Evolutionary conservation across 2,888 invertebrate genomes (phyloP).

Genomic region (Thera britannica): DNA sequence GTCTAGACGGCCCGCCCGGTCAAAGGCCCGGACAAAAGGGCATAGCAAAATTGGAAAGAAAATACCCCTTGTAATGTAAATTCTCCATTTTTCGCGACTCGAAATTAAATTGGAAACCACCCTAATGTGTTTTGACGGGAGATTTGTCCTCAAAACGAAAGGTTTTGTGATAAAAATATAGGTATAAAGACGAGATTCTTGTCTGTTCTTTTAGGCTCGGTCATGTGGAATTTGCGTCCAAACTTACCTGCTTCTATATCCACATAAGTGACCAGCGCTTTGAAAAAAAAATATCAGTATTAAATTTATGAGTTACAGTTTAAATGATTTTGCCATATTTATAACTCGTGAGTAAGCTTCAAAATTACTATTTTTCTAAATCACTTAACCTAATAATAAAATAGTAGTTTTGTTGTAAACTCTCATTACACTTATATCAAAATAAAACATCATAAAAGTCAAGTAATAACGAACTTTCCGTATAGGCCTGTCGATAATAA

Average conservation of each 20-base stretch:
- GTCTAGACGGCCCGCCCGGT: constrained; percentile 78
- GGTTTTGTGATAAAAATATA: constrained; percentile 2
- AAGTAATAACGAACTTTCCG: constrained; percentile 15
- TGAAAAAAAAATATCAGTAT: no score
- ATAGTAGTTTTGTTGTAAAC: not conserved
- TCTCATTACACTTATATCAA: not conserved
- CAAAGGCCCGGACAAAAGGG: constrained; percentile 79
- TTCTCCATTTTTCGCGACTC: constrained; percentile 47
- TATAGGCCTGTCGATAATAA: constrained; percentile 38
- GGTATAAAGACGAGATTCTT: not conserved
- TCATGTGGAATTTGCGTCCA: no score
- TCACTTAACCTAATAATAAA: not conserved
- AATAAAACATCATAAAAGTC: constrained; percentile 29
- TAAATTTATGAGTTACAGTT: no score
- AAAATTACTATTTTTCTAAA: not conserved
- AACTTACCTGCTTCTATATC: no score
- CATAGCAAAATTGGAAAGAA: constrained; percentile 70
- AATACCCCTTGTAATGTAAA: constrained; percentile 54
- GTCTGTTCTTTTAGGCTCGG: not conserved
- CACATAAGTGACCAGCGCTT: no score
- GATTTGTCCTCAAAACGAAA: not conserved
- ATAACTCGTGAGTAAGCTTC: not conserved
- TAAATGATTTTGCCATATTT: no score
- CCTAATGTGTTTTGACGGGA: constrained; percentile 43
- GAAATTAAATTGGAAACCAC: constrained; percentile 51